Percentiles rank a stretch among this genome's conserved stretches.
phyloP scores from a whole-genome alignment of 2,888 invertebrate genomes.

The Chrysolina haemoptera region DNA sequence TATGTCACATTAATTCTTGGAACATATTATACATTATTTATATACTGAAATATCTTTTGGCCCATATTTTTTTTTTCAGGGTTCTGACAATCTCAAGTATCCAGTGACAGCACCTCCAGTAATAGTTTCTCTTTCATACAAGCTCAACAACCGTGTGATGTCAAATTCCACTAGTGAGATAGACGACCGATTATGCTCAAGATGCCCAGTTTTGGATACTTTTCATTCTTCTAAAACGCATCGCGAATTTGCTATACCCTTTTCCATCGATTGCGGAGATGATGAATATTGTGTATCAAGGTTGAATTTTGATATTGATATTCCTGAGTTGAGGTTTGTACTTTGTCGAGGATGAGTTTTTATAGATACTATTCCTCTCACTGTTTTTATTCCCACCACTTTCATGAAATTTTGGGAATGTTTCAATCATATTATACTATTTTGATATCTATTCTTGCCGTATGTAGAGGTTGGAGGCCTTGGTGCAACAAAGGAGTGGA shows the following conservation, averaged over 20 bases:
- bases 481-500: too few species aligned
- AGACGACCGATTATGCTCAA: conserved; percentile 33
- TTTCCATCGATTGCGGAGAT: conserved; percentile 72
- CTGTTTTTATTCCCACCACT: too few species aligned
- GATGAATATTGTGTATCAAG: conserved; percentile 73
- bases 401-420: too few species aligned
- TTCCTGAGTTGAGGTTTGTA: conserved; percentile 41
- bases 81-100: conserved; percentile 10
- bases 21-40: too few species aligned
- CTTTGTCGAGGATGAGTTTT: too few species aligned
- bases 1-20: too few species aligned
- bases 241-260: conserved; percentile 55
- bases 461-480: too few species aligned
- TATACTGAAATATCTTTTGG: too few species aligned
- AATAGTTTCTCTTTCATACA: conserved; percentile 37
- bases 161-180: conserved; percentile 28
- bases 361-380: too few species aligned
- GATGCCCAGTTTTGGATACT: conserved; percentile 47
- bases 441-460: too few species aligned
- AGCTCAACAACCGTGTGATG: conserved; percentile 17
- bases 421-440: too few species aligned
- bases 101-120: conserved; percentile 29
- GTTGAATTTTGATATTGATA: conserved; percentile 65
- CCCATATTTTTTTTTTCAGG: conserved; percentile 38
- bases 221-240: conserved; percentile 38